Conservation (phyloP, 2,888 invertebrate species). For the Nephrotoma flavescens region DNA sequence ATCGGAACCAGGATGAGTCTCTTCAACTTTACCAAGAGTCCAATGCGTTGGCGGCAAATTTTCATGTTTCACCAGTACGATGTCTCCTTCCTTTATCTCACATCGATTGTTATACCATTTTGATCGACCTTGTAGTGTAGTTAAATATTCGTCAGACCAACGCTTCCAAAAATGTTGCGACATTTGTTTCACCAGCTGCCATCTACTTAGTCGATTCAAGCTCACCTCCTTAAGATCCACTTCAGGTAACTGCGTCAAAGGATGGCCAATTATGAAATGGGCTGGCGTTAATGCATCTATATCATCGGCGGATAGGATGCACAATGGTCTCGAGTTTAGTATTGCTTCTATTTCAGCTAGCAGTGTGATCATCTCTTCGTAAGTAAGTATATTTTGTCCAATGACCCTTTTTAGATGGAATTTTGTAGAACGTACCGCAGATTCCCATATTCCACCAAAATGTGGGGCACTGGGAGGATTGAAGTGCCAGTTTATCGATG, state of each 20-base stretch:
- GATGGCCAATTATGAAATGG: neutral
- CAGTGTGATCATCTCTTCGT: neutral
- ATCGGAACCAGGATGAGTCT: slow-evolving; percentile 15
- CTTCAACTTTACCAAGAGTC: slow-evolving; percentile 14
- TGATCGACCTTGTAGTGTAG: slow-evolving; percentile 15
- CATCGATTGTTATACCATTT: slow-evolving; percentile 15
- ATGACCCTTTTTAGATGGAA: no score
- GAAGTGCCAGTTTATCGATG: neutral
- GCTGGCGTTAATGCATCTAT: neutral
- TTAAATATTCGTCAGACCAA: slow-evolving; percentile 17
- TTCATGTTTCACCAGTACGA: slow-evolving; percentile 18
- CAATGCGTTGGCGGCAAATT: slow-evolving; percentile 15
- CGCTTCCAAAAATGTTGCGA: slow-evolving; percentile 17
- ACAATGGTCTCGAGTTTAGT: neutral
- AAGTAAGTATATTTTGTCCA: no score
- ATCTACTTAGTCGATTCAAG: slow-evolving; percentile 11
- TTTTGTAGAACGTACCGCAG: neutral
- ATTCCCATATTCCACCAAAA: neutral
- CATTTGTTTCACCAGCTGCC: slow-evolving; percentile 17
- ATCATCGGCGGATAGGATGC: neutral
- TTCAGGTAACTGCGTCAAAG: slow-evolving; percentile 12
- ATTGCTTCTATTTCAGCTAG: neutral
- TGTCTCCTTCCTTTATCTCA: slow-evolving; percentile 12
- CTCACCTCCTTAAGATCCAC: slow-evolving; percentile 12
- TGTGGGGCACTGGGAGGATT: neutral